Conservation (phyloP, 2,113 vertebrate genomes). For the Pomatostomus ruficeps region DNA sequence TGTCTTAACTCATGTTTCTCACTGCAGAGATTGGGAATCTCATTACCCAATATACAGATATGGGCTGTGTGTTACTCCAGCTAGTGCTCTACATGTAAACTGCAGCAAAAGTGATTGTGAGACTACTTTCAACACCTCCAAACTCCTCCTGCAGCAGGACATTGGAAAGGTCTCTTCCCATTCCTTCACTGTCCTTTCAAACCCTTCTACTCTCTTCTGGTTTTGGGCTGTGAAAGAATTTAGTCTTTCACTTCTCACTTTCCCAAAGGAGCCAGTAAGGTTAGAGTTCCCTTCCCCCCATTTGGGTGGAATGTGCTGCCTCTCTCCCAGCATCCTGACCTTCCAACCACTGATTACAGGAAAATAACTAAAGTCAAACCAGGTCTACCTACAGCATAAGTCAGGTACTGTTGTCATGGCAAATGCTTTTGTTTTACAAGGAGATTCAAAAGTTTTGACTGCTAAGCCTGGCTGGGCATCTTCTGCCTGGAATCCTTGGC, state of each 20-base stretch:
- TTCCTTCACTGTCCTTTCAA: background rate
- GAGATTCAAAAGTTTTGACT: background rate
- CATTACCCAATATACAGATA: rapidly evolving
- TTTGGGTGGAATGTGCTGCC: background rate
- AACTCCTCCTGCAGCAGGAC: background rate
- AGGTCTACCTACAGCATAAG: background rate
- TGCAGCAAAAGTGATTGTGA: background rate
- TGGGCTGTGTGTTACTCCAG: background rate
- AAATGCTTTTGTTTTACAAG: background rate
- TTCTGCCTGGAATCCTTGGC: background rate
- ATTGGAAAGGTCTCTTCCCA: background rate
- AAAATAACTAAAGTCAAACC: background rate
- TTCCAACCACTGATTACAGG: background rate
- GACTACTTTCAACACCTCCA: background rate
- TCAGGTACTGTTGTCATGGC: background rate
- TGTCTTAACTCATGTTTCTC: background rate
- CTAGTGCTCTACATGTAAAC: background rate
- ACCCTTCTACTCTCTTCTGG: background rate
- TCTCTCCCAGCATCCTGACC: background rate
- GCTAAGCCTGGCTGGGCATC: background rate
- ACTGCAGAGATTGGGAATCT: background rate
- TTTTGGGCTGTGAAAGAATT: background rate
- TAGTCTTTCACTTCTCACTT: background rate
- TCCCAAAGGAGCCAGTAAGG: background rate
- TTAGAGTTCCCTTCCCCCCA: background rate